Conservation (phyloP, 2,113 vertebrate genomes). For the Etia nguti region DNA sequence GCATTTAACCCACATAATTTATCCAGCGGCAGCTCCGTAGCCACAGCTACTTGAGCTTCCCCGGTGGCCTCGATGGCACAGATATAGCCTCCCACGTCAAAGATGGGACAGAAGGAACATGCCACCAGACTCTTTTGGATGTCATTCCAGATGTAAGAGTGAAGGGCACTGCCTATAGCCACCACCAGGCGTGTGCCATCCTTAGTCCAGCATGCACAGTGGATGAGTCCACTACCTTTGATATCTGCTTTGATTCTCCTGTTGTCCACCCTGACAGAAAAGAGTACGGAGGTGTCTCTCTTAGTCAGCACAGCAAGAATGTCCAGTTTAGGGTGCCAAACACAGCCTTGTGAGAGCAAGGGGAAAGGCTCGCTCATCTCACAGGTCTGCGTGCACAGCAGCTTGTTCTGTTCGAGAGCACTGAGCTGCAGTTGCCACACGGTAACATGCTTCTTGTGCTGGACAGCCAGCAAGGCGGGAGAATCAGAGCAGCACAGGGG, state of each 20-base stretch:
- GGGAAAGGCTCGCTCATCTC: slow-evolving; percentile 85
- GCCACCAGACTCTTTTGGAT: slow-evolving; percentile 79
- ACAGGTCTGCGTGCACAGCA: slow-evolving; percentile 84
- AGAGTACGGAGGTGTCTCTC: slow-evolving; percentile 79
- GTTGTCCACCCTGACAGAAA: slow-evolving; percentile 77
- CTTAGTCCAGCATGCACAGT: slow-evolving; percentile 92
- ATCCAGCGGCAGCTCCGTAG: slow-evolving; percentile 90
- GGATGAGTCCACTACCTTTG: slow-evolving; percentile 76
- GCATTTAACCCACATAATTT: slow-evolving; percentile 87
- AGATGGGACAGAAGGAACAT: slow-evolving; percentile 83
- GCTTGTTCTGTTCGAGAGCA: slow-evolving; percentile 76
- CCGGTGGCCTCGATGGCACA: slow-evolving; percentile 80
- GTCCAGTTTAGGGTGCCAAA: slow-evolving; percentile 89
- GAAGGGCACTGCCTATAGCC: slow-evolving; percentile 83
- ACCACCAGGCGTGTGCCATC: slow-evolving; percentile 88
- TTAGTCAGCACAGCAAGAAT: slow-evolving; percentile 85
- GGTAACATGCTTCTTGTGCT: slow-evolving; percentile 85
- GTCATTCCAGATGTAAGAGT: slow-evolving; percentile 90
- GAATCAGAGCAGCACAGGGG: slow-evolving; percentile 64
- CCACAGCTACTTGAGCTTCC: slow-evolving; percentile 78
- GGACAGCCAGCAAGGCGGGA: slow-evolving; percentile 84
- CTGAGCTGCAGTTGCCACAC: slow-evolving; percentile 87
- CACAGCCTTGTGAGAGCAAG: slow-evolving; percentile 87
- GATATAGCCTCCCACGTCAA: slow-evolving; percentile 82
- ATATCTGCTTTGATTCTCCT: slow-evolving; percentile 80